Conservation (phyloP, 1,140 invertebrate species). For the Chelonus insularis region DNA sequence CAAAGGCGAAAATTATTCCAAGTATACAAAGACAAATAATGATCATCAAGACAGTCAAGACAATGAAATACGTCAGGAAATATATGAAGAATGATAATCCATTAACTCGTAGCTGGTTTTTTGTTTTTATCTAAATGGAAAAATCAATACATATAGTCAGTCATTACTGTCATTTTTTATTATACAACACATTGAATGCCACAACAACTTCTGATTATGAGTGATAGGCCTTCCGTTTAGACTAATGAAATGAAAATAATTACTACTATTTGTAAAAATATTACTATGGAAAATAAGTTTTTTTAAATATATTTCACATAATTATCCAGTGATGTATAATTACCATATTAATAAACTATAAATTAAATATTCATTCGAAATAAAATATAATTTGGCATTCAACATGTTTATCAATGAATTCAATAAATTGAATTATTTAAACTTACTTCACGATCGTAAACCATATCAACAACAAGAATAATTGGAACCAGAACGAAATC, state of each 20-base stretch:
- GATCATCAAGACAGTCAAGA: constrained; percentile 71
- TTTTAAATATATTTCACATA: too few species aligned
- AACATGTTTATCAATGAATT: background rate
- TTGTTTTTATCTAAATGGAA: constrained; percentile 74
- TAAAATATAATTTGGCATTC: background rate
- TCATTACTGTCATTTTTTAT: too few species aligned
- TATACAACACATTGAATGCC: too few species aligned
- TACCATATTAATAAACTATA: too few species aligned
- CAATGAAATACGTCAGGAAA: constrained; percentile 75
- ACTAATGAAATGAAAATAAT: too few species aligned
- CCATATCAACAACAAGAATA: constrained; percentile 77
- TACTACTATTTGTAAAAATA: constrained; percentile 7
- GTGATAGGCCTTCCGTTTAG: too few species aligned
- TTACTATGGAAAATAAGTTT: too few species aligned
- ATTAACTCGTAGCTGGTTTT: constrained; percentile 81
- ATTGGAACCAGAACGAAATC: constrained; percentile 77
- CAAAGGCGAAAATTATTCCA: constrained; percentile 69
- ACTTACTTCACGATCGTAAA: constrained; percentile 79
- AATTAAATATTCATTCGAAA: too few species aligned
- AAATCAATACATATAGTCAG: constrained; percentile 17
- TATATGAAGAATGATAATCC: constrained; percentile 78
- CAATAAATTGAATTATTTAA: background rate
- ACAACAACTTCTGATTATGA: too few species aligned
- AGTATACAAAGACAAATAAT: constrained; percentile 70
- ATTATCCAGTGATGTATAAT: too few species aligned